Base-by-base conservation (phyloP, 1,140 invertebrate species). In the Harlomillsia oculata region DNA sequence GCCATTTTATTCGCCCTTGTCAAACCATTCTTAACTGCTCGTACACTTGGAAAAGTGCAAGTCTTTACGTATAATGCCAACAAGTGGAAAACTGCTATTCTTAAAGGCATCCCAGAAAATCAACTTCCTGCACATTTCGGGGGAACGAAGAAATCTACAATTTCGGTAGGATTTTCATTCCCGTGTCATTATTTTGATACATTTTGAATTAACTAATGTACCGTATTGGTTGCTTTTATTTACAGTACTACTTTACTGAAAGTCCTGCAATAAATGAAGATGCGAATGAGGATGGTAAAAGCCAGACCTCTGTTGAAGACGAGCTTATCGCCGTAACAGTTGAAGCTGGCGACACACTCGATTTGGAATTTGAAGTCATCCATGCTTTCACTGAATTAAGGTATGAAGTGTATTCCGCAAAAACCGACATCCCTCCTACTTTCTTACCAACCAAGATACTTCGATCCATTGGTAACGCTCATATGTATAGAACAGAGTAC, bases 1-100 rank as follows among this genome's bases (percentile, higher is more conserved):
- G 79, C 87, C 0, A 75, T 94, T 36, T 83, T 87, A 0, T 96
- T 88, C 69, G 83, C 85, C n/a, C 75, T 95, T 3, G 77, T 86
- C 0, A 89, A 91, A 67, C 90, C 85, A 62, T 86, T 94, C 60
- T 79, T 96, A 62, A 83, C 89, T 65, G 89, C 93, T 61, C 85
- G 89, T 66, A 94, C 89, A 30, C 76, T 88, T 63, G 83, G 82
- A 3, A 96, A 96, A 75, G 90, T 96, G 28, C 79, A 84, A 66
- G 89, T 96, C 45, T 82, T 81, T 65, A 87, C 87, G 67, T 71
- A 77, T 1, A 84, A 88, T 57, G 73, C 78, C 1, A 74, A 73
- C 29, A 87, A 89, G 71, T 94, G 87, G 84, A 80, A 84, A 68
- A 68, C 81, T 14, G 78, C 77, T 6, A 67, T 95, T 11, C 72